Conservation (phyloP, 2,797 vertebrate genomes). For the Gymnoscopelus microlampas region DNA sequence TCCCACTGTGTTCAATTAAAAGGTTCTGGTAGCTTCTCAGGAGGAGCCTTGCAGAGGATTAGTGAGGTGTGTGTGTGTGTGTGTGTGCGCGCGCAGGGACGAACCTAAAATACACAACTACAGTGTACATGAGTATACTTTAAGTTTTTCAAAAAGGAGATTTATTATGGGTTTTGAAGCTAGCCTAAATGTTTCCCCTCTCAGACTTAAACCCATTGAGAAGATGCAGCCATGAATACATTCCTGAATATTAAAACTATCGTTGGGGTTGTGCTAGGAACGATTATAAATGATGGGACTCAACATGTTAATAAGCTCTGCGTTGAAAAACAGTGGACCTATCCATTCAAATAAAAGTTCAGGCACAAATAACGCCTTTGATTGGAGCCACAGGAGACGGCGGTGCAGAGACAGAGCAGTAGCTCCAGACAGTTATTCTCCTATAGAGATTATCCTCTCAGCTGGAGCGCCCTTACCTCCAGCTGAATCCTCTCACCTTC, state of each 20-base stretch:
- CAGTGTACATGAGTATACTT: no score
- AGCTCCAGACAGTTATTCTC: constrained; percentile 68
- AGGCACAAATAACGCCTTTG: constrained; percentile 26
- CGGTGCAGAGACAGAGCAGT: constrained; percentile 7
- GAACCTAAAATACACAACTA: no score
- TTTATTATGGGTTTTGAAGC: no score
- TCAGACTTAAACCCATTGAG: no score
- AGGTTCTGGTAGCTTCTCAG: constrained; percentile 31
- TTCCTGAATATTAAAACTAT: no score
- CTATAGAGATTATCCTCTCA: constrained; percentile 58
- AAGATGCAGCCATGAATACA: no score
- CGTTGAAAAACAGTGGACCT: background rate
- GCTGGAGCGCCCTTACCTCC: constrained; percentile 61
- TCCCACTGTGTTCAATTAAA: constrained; percentile 68
- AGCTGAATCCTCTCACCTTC: constrained; percentile 44
- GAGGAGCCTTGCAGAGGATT: constrained; percentile 43
- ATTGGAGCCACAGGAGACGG: constrained; percentile 48
- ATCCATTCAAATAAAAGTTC: constrained; percentile 30
- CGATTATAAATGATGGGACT: no score
- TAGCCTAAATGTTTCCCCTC: no score
- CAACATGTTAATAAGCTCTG: background rate
- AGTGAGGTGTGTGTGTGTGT: constrained; percentile 12
- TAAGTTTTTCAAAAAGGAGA: no score
- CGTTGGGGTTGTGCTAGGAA: no score
- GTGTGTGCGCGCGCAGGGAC: no score